Evolutionary conservation across 2,113 vertebrate genomes (phyloP), one percentile per base, ranked within the genome.

Genomic region (Microtus montanus): DNA sequence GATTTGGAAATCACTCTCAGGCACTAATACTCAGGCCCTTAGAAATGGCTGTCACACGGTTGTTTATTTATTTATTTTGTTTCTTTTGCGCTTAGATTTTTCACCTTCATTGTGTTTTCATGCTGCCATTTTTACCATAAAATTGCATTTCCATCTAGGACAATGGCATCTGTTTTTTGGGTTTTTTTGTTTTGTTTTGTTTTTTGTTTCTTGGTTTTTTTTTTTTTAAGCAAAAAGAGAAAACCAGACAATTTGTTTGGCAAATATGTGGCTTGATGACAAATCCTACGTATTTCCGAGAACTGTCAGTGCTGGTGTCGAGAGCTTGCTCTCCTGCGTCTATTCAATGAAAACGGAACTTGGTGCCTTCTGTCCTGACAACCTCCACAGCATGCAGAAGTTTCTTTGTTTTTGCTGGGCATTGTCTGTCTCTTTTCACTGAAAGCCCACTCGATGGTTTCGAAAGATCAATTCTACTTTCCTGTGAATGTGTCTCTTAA

Each of bases 231-330:
- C 83, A 96, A 96, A 95, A 54, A 90, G 54, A 58, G 54, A 58
- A 94, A 96, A 93, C 0, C 2, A 96, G 78, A 94, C 70, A 74
- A 93, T 97, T 96, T 96, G 93, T 94, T 97, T 97, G 83, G 83
- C 93, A 98, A 94, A 89, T 92, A 87, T 74, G 92, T 93, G 89
- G 92, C 93, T 91, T 97, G 93, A 93, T 96, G 94, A 97, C 96
- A 94, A 94, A 91, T 92, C 92, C 20, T 92, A 84, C 97, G 92
- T 95, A 95, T 96, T 96, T 95, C 90, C 94, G 96, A 94, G 89
- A 96, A 96, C 96, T 96, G 92, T 95, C 96, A 93, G 66, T 2
- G 0, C 61, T 38, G 5, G 84, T 74, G 91, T 96, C 30, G 41
- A 88, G 90, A 94, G 85, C 71, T 58, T 14, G 44, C 79, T 64